Conservation (phyloP, 1,140 invertebrate genomes). For the Maconellicoccus hirsutus region DNA sequence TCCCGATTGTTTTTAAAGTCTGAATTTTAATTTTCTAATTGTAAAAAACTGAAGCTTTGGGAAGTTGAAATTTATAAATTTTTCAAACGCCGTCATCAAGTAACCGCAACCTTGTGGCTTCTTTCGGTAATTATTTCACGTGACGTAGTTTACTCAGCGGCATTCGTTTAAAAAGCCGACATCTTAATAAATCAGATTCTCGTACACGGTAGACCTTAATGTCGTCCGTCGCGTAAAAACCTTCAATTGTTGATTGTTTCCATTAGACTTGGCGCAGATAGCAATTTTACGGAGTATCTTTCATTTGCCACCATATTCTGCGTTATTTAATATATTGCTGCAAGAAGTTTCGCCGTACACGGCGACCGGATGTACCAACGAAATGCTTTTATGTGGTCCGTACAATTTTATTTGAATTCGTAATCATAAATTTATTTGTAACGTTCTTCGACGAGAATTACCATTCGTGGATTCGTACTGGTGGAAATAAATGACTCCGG, state of each 20-base stretch:
- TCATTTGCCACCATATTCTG: neutral
- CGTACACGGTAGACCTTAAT: neutral
- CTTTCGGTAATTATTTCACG: too few species aligned
- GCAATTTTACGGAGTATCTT: neutral
- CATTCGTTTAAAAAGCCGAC: neutral
- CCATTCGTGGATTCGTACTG: neutral
- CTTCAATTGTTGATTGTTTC: slow-evolving; percentile 5
- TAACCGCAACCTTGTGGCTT: too few species aligned
- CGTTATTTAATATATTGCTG: neutral
- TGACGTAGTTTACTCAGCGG: too few species aligned
- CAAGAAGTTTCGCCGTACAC: neutral
- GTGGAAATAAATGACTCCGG: too few species aligned
- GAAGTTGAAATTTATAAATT: too few species aligned
- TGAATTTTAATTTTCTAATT: too few species aligned
- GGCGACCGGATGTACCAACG: neutral
- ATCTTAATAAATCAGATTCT: neutral
- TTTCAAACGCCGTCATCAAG: too few species aligned
- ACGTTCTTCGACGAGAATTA: neutral
- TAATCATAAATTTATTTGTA: neutral
- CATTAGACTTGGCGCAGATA: neutral
- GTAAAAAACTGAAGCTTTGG: too few species aligned
- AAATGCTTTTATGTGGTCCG: slow-evolving; percentile 6
- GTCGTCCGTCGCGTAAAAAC: neutral
- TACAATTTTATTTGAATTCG: neutral
- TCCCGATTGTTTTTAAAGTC: neutral